Evolutionary conservation across 92 coral and sea anemone species (phyloP), one percentile per base, ranked within the genome.

Genomic region (Siderastrea radians): DNA sequence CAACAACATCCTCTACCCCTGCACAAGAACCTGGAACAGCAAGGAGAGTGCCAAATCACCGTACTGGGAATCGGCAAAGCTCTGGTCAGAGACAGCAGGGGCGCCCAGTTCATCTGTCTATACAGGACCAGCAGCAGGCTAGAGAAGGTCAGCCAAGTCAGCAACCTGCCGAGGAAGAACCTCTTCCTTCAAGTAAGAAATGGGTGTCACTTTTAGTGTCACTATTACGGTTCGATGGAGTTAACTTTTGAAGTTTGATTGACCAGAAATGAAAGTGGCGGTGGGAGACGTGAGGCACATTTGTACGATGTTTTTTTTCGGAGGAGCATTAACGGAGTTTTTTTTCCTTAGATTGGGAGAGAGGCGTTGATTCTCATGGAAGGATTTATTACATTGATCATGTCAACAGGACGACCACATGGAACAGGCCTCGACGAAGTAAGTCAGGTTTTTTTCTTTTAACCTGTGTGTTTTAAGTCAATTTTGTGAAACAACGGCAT

Each of bases 331-430:
- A 53, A 53, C 10, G 57, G 57, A 53, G 57, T 53, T 53, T 69
- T 77, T 62, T 67, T 8, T 92, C 75, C 15, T 58, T 74, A 97
- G 99, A 97, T 71, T 97, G 99, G 99, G 99, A 97, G 57, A 87
- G 99, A 75, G 98, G 98, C 72, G 98, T 97, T 7, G 99, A 97
- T 79, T 93, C 99, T 50, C 98, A 97, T 79, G 98, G 97, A 47
- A 88, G 99, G 47, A 98, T 97, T 10, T 97, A 97, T 72, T 97
- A 97, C 72, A 97, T 97, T 87, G 99, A 97, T 48, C 99, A 97
- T 50, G 93, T 93, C 8, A 94, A 94, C 84, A 81, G 99, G 59
- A 95, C 98, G 2, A 97, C 99, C 26, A 97, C 99, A 2, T 97
- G 99, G 99, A 87, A 82, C 68, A 88, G 96, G 54, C 99, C 99